Evolutionary conservation across 35 echinoderm and acorn worm genomes (phyloP).

Genomic region (Apostichopus parvimensis): DNA sequence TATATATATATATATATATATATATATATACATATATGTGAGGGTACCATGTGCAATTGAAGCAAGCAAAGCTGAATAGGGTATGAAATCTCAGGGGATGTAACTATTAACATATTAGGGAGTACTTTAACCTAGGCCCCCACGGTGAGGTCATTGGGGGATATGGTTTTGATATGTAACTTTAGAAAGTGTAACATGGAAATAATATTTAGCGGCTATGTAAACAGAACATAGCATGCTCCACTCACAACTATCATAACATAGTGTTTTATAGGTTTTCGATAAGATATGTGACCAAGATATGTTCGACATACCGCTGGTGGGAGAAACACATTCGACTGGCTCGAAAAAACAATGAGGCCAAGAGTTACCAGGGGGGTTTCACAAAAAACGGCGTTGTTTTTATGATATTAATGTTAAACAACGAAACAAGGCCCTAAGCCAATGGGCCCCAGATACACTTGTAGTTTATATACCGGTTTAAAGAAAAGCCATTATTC

Average conservation of each 20-base stretch:
- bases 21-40: background rate
- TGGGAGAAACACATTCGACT: slow-evolving; percentile 14
- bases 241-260: slow-evolving; percentile 14
- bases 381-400: background rate
- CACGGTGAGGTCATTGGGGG: background rate
- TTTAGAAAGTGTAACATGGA: slow-evolving; percentile 2
- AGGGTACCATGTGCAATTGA: background rate
- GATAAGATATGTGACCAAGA: slow-evolving; percentile 2
- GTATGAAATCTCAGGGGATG: background rate
- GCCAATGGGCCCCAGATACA: background rate
- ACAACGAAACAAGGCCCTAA: background rate
- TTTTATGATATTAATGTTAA: background rate
- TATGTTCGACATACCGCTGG: slow-evolving; percentile 22
- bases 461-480: background rate
- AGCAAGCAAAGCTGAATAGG: background rate
- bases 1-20: background rate
- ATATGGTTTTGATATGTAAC: background rate
- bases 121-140: background rate
- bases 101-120: background rate
- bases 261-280: background rate
- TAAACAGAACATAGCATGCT: background rate
- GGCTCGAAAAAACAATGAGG: slow-evolving; percentile 11
- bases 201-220: slow-evolving; percentile 31
- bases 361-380: slow-evolving; percentile 19
- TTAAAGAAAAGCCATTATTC: too few relatives aligned